Evolutionary conservation across 2,113 vertebrate species (phyloP), one percentile per base, ranked within the genome.

Genomic region (Stictonetta naevosa): DNA sequence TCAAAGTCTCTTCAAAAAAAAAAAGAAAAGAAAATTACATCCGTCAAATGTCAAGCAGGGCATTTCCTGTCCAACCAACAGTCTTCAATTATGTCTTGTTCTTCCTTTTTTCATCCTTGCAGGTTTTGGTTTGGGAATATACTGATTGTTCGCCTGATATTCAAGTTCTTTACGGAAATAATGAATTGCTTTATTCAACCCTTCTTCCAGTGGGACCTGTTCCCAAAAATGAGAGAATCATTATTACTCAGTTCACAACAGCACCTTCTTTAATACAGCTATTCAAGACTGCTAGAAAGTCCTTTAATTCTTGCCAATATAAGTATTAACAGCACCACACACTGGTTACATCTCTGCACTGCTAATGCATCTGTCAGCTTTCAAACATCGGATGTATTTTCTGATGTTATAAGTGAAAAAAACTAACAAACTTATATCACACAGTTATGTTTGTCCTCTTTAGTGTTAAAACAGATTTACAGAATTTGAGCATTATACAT

Each of bases 151-250:
- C 10, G 99, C 99, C 96, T 99, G 99, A 97, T 99, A 99, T 90
- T 99, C 99, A 11, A 99, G 99, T 83, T 99, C 99, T 95, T 99
- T 98, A 73, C 98, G 99, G 98, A 99, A 99, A 97, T 99, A 99
- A 97, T 99, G 99, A 95, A 99, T 99, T 23, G 99, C 99, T 98
- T 99, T 99, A 96, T 99, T 99, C 94, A 99, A 96, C 28, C 99
- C 99, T 98, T 99, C 99, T 95, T 99, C 99, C 98, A 99, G 82
- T 0, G 99, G 99, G 42, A 99, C 99, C 99, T 99, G 96, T 92
- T 90, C 67, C 58, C 93, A 92, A 95, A 90, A 96, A 53, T 46
- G 48, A 91, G 29, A 88, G 29, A 75, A 91, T 80, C 2, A 0
- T 23, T 21, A 76, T 79, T 40, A 82, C 10, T n/a, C 34, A 44